Evolutionary conservation across 1,140 invertebrate species (phyloP), one percentile per base, ranked within the genome.

Genomic region (Zaprionus capensis): DNA sequence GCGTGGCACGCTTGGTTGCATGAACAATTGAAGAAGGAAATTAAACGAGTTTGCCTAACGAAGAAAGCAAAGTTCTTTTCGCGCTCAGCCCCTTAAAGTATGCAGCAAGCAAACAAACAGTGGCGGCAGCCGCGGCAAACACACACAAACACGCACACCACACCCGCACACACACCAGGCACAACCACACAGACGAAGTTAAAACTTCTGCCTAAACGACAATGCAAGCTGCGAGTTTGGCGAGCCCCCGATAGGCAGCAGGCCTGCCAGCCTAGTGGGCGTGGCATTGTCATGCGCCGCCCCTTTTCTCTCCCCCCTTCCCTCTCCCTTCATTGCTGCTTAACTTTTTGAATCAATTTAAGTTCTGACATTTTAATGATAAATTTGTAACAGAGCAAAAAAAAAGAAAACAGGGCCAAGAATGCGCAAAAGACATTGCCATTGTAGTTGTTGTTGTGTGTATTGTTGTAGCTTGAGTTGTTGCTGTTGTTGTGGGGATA

Each of bases 361-460:
- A 90, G 85, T 90, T 90, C 88, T 90, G 85, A 90, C 85, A 90
- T 90, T 90, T 90, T 90, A 90, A 90, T 90, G 85, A 90, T 90
- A 90, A 90, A 90, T 90, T 85, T 90, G 85, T 90, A 88, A 79
- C 71, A 78, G 78, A 78, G 69, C 49, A 75, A 71, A 67, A 53
- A 82, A 71, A 34, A 49, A 68, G 15, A 28, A 3, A 69, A 59
- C 15, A 28, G 67, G 78, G 58, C 71, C 72, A 80, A 64, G 81
- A 88, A 87, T 81, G 74, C 55, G 17, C 57, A 38, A 31, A 49
- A 53, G 26, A 57, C 17, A 59, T 71, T 77, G 61, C 53, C 57
- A 41, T 44, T 31, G 36, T 56, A 44, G 65, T 49, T 67, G 28
- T 66, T 55, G 17, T 6, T 55, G 20, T 17, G 9, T 11, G 31